phyloP scores from a whole-genome alignment of 2,888 invertebrate species.

The Horisme vitalbata region DNA sequence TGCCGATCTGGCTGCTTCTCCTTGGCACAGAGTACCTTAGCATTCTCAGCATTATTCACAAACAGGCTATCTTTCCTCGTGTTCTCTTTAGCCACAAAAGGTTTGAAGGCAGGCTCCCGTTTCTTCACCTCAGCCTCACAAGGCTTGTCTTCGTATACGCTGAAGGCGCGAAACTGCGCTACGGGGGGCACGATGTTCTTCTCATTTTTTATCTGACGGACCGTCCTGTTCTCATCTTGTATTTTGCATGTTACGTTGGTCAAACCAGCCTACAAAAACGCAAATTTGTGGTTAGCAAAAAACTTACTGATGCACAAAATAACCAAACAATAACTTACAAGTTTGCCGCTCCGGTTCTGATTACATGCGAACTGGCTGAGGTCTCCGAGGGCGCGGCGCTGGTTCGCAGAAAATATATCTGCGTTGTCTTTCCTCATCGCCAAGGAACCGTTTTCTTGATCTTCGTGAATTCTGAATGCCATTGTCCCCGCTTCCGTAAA shows the following conservation, averaged over 20 bases:
- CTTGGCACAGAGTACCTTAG: slow-evolving; percentile 60
- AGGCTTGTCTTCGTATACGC: slow-evolving; percentile 87
- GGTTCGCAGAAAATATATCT: slow-evolving; percentile 74
- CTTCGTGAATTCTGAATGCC: slow-evolving; percentile 91
- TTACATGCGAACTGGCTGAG: slow-evolving; percentile 83
- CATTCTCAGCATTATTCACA: slow-evolving; percentile 61
- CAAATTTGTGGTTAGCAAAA: slow-evolving; percentile 12
- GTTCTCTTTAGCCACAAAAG: slow-evolving; percentile 68
- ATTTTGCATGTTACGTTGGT: slow-evolving; percentile 73
- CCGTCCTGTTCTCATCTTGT: slow-evolving; percentile 74
- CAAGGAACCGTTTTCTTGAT: slow-evolving; percentile 87
- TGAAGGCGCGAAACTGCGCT: slow-evolving; percentile 89
- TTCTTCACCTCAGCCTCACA: slow-evolving; percentile 72
- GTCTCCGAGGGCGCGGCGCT: slow-evolving; percentile 85
- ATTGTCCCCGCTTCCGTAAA: slow-evolving; percentile 77
- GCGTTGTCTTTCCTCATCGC: slow-evolving; percentile 79
- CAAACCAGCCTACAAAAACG: slow-evolving; percentile 62
- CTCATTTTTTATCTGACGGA: slow-evolving; percentile 75
- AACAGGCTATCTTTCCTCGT: slow-evolving; percentile 64
- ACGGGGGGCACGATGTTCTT: slow-evolving; percentile 83
- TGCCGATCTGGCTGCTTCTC: slow-evolving; percentile 57
- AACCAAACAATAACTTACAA: slow-evolving; percentile 65
- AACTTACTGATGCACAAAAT: slow-evolving; percentile 14
- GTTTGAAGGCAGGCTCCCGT: slow-evolving; percentile 68
- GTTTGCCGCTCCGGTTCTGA: slow-evolving; percentile 77